phyloP scores from a whole-genome alignment of 2,113 vertebrate genomes.

The Balaeniceps rex region DNA sequence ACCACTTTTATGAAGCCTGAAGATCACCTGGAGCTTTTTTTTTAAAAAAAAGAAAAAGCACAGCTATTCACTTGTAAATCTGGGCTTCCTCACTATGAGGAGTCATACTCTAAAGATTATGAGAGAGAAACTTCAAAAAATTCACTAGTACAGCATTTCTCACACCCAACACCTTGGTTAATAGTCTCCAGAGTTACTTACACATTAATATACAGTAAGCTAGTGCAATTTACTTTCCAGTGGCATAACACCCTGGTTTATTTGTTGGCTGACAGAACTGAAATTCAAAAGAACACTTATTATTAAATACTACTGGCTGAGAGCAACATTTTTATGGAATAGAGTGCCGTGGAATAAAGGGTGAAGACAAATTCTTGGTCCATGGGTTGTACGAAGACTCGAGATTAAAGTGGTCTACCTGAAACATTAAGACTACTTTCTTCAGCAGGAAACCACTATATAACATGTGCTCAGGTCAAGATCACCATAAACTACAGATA shows the following conservation, averaged over 20 bases:
- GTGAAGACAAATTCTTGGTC: not conserved
- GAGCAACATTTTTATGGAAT: not conserved
- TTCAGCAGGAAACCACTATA: not conserved
- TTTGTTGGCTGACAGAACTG: not conserved
- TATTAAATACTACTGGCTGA: not conserved
- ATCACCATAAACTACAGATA: not conserved
- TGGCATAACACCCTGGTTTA: not conserved
- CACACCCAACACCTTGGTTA: not conserved
- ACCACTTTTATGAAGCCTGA: not conserved
- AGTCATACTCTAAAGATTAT: not conserved
- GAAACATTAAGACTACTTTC: not conserved
- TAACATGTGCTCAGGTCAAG: not conserved
- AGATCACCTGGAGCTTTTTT: not conserved
- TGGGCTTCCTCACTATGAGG: not conserved
- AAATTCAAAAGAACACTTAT: not conserved
- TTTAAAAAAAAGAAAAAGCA: not conserved
- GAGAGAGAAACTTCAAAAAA: not conserved
- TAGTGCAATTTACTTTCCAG: not conserved
- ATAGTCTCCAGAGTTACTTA: not conserved
- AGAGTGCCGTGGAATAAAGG: not conserved
- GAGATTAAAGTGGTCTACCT: not conserved
- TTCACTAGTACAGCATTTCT: not conserved
- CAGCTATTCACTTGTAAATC: not conserved
- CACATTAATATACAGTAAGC: not conserved
- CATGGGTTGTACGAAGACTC: not conserved